phyloP scores from a whole-genome alignment of 2,888 invertebrate species.

The Epirrhoe alternata region DNA sequence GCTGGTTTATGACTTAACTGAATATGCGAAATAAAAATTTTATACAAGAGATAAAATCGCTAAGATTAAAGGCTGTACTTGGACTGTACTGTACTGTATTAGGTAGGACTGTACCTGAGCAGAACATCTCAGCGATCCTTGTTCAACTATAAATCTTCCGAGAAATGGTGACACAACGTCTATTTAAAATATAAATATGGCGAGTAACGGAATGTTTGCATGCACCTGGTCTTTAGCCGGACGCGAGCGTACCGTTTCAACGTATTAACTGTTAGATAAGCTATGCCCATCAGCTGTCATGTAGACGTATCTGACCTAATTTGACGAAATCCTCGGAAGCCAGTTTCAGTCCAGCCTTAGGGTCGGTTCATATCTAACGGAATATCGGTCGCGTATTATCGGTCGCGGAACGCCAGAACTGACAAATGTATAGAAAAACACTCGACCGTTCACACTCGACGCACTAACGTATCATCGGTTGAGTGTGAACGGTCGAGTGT shows the following conservation, averaged over 20 bases:
- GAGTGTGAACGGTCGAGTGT: too few relatives aligned
- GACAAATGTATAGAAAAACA: too few relatives aligned
- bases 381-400: too few relatives aligned
- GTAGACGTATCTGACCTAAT: background rate
- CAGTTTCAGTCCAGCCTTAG: background rate
- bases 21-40: background rate
- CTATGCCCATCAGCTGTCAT: conserved; percentile 25
- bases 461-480: too few relatives aligned
- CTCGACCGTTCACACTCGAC: too few relatives aligned
- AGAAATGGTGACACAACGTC: conserved; percentile 38
- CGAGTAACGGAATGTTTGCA: conserved; percentile 38
- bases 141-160: conserved; percentile 34
- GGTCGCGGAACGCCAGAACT: too few relatives aligned
- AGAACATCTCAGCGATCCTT: conserved; percentile 5
- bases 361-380: too few relatives aligned
- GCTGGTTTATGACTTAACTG: background rate
- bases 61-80: too few relatives aligned
- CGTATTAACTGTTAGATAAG: conserved; percentile 1
- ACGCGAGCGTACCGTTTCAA: conserved; percentile 25
- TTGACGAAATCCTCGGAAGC: background rate
- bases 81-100: too few relatives aligned
- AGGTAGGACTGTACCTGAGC: conserved; percentile 9
- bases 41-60: background rate
- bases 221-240: conserved; percentile 39
- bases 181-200: conserved; percentile 45